Evolutionary conservation across 2,888 invertebrate genomes (phyloP), one percentile per base, ranked within the genome.

Genomic region (Hoplodrina ambigua): DNA sequence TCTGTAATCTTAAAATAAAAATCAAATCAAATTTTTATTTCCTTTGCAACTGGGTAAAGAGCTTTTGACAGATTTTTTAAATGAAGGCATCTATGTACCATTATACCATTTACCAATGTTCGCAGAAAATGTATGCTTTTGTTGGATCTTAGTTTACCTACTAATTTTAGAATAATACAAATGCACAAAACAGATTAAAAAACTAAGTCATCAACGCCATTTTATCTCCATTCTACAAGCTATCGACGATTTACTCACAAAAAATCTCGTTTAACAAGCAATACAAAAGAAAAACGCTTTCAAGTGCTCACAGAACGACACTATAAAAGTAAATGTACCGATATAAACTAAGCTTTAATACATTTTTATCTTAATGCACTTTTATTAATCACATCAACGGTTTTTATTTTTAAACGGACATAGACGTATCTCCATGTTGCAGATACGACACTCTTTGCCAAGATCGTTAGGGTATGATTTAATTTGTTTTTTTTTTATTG

Each of bases 311-410:
- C 25, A 57, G 46, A 72, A 80, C 54, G 53, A 66, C 54, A 59
- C 56, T 46, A 66, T 73, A 66, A 80, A 70, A 77, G 59, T 68
- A 69, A 80, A 66, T 50, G 65, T 62, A 68, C 25, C 50, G 62
- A 44, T 55, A 64, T 62, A 52, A 25, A 54, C 52, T 69, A 53
- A 20, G 55, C 57, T 63, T 20, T 55, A 52, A n/a, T 66, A 68
- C 54, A 20, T 19, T 68, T 69, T 79, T 77, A 80, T 73, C 46
- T 69, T 55, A 73, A 80, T 80, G 64, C 64, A 80, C 63, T 69
- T 67, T 52, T 56, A 69, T 69, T 80, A 63, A 69, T 76, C 69
- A 79, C 63, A 46, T 61, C 72, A 69, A 46, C 20, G 64, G 30
- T 60, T 73, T 76, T 69, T 67, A 54, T 69, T 59, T 65, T 52